Percentiles rank a stretch among this genome's conserved stretches.
These are phyloP conservation scores for Pelusios castaneus DNA, from an alignment of 2,113 vertebrate species.

Conservation along the genomic window DNA sequence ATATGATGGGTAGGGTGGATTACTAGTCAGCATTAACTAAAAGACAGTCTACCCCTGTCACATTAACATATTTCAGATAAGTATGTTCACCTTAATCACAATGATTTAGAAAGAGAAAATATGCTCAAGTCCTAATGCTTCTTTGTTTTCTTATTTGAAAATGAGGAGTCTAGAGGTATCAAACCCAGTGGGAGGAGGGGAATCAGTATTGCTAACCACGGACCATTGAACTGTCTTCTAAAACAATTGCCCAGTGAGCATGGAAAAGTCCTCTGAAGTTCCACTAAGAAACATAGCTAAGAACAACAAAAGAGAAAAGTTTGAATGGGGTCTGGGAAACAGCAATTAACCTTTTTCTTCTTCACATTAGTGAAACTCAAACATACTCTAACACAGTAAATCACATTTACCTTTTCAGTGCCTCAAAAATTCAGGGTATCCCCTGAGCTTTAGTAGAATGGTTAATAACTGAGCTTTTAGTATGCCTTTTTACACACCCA, in stretches of 20 bases:
- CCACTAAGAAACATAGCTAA: neutral
- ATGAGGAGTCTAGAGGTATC: neutral
- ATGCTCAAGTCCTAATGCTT: neutral
- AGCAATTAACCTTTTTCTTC: neutral
- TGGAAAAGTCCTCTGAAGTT: neutral
- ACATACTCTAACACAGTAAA: neutral
- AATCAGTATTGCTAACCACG: neutral
- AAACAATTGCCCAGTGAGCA: neutral
- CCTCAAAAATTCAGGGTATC: neutral
- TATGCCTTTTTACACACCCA: neutral
- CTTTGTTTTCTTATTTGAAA: neutral
- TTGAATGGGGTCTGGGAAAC: neutral
- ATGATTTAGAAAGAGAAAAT: neutral
- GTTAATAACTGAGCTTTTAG: neutral
- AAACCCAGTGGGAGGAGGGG: neutral
- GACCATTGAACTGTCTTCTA: neutral
- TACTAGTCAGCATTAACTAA: too few species aligned
- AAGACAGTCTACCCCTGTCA: too few species aligned
- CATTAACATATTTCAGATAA: neutral
- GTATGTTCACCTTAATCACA: neutral
- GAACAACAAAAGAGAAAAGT: neutral
- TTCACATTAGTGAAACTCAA: neutral
- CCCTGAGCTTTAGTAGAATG: neutral
- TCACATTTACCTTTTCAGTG: neutral
- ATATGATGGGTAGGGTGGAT: too few species aligned